phyloP scores from a whole-genome alignment of 1,140 invertebrate species.

The Scylla paramamosain region DNA sequence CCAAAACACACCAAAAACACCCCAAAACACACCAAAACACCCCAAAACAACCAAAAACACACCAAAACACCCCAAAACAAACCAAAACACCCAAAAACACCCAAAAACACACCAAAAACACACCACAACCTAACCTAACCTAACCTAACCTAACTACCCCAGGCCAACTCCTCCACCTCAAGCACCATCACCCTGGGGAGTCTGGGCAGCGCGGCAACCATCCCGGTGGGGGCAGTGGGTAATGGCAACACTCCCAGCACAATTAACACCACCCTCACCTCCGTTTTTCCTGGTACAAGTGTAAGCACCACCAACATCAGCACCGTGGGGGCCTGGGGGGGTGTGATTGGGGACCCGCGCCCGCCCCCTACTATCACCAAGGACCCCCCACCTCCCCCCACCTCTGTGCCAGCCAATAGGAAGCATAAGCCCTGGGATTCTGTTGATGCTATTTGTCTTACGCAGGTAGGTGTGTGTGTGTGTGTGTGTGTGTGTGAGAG shows the following conservation, averaged over 20 bases:
- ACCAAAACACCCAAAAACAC: no score
- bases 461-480: constrained; percentile 56
- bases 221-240: constrained; percentile 36
- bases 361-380: constrained; percentile 67
- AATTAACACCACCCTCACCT: background rate
- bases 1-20: no score
- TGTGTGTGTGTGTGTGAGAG: background rate
- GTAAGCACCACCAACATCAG: background rate
- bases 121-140: background rate
- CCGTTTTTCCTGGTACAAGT: background rate
- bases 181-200: constrained; percentile 56
- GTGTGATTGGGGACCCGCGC: constrained; percentile 5
- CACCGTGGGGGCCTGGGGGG: background rate
- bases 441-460: constrained; percentile 56
- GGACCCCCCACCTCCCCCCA: constrained; percentile 61
- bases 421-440: constrained; percentile 72
- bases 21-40: no score
- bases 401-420: constrained; percentile 61
- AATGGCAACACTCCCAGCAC: background rate
- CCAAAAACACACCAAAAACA: no score
- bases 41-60: no score
- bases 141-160: background rate
- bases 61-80: no score
- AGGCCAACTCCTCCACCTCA: constrained; percentile 53
- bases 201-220: constrained; percentile 50